Base-by-base conservation (phyloP, 2,797 vertebrate genomes). In the Ambastaia sidthimunki region DNA sequence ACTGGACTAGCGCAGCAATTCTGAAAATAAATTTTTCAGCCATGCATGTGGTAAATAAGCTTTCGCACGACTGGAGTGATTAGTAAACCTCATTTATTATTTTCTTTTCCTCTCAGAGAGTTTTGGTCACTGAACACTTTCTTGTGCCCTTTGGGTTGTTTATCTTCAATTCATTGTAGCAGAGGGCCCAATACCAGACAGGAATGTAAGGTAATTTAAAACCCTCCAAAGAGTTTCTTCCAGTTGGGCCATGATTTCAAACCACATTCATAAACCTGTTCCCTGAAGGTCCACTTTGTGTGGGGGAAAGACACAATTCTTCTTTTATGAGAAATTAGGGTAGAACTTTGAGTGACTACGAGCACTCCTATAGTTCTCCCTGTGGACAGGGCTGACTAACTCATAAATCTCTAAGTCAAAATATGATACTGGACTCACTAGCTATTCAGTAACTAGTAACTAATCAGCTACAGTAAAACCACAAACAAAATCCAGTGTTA, bases 81-180 rank as follows among this genome's bases (percentile, higher is more conserved):
- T 63, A 70, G 12, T 63, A 77, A 69, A 59, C 31, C n/a, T 7
- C 12, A 11, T 57, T 16, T 55, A 47, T 54, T 37, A 37, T 19
- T 63, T 63, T 34, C 0, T 34, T 4, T 5, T 59, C 66, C 60
- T 71, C 60, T 12, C 41, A 21, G 19, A 34, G 70, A 59, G 37
- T 21, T 83, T 82, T 76, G 65, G 54, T 75, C 63, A 78, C 28
- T 52, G 50, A 74, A 41, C 28, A 28, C 69, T 74, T 84, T 80
- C 74, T 55, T 23, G 67, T 70, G 74, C 66, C 67, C 66, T 74
- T 77, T 75, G 76, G 72, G 50, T 74, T 83, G 63, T 75, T 82
- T 78, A 71, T 73, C 31, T 81, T 83, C n/a, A 79, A 62, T 80
- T 76, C 71, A 75, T 83, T 41, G 15, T 28, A 57, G 73, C 73